Base-by-base conservation (phyloP, 2,113 vertebrate species). In the Burhinus oedicnemus region DNA sequence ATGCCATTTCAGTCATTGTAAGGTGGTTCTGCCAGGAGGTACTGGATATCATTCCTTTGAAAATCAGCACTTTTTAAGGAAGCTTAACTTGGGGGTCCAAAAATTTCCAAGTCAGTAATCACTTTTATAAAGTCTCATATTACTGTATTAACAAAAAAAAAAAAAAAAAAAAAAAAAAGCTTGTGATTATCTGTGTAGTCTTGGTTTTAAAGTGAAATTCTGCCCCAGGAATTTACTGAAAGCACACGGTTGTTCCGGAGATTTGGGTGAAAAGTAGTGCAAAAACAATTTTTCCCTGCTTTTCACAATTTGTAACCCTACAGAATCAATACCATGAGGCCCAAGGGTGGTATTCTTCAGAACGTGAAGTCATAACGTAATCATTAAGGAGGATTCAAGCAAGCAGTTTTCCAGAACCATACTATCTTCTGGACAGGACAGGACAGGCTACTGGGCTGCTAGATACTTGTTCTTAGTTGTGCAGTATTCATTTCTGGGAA, bases 1-100 rank as follows among this genome's bases (percentile, higher is more conserved):
- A 86, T 84, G 72, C 72, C 51, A 15, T 94, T 96, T 95, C 94
- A 94, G 71, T 94, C 94, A 71, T 47, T 5, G 0, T 71, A 45
- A 91, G 64, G 51, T 74, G 45, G 29, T 86, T 95, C 69, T 95
- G 80, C 64, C 79, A 74, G 71, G 54, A 87, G 19, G 38, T 93
- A 45, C 58, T 92, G 34, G 34, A 27, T 93, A 86, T 92, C 94
- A 93, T 14, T 8, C 9, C 82, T 90, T 90, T 95, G 92, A 95
- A 93, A 93, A 72, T 69, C 52, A 87, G 70, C 51, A 79, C 29
- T 76, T 93, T 76, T 85, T 44, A 87, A 93, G 70, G 74, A 87
- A 93, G 45, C 42, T 81, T 83, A 74, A 57, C 16, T 49, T 45
- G 45, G 80, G 78, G 51, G 65, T 84, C 64, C 42, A 93, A 64